Percentiles rank a stretch among this genome's conserved stretches.
phyloP scores from a whole-genome alignment of 2,113 vertebrate genomes.

The Trichomycterus rosablanca region DNA sequence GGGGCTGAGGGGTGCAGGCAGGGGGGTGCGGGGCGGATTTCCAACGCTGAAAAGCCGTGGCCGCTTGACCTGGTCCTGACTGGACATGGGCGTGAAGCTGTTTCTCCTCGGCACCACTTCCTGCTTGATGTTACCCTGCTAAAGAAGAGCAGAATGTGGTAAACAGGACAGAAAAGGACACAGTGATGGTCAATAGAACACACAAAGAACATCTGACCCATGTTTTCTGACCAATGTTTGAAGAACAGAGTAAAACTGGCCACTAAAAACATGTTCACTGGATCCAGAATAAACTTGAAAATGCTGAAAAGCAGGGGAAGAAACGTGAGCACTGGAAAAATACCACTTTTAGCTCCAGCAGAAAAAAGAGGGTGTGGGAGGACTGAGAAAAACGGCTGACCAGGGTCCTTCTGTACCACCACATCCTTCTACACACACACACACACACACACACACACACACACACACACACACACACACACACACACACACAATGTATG shows the following conservation, averaged over 20 bases:
- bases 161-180: neutral
- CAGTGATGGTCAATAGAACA: neutral
- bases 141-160: constrained; percentile 27
- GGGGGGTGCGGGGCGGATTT: constrained; percentile 65
- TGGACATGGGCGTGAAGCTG: constrained; percentile 89
- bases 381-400: neutral
- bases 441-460: too few species aligned
- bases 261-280: too few species aligned
- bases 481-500: too few species aligned
- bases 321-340: neutral
- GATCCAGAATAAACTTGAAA: too few species aligned
- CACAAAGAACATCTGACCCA: neutral
- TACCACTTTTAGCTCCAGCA: neutral
- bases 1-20: constrained; percentile 55
- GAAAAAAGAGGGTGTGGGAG: neutral
- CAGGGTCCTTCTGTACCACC: too few species aligned
- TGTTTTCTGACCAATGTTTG: neutral
- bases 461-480: too few species aligned
- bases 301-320: neutral
- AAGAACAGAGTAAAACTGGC: neutral
- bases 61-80: constrained; percentile 76
- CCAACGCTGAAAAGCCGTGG: constrained; percentile 83
- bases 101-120: constrained; percentile 73
- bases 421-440: too few species aligned
- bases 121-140: constrained; percentile 63